Evolutionary conservation across 30 jellyfish, hydroid and myxozoan genomes (phyloP).

Genomic region (Cassiopea xamachana): DNA sequence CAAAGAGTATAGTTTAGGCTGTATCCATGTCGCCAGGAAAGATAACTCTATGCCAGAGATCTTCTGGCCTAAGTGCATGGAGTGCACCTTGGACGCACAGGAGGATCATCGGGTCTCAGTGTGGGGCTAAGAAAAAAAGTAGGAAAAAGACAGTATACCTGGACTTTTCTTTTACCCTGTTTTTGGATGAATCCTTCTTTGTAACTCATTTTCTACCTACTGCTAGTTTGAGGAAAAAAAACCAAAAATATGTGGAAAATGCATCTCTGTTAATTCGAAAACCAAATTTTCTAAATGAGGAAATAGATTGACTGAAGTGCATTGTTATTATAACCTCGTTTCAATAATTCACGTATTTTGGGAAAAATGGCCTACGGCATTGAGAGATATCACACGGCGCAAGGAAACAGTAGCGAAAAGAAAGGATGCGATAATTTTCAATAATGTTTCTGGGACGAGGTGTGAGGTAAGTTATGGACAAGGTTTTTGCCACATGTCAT

Average conservation of each 20-base stretch:
- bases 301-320: neutral
- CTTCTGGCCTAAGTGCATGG: no score
- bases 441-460: neutral
- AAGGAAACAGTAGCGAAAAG: no score
- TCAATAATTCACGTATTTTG: no score
- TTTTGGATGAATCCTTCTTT: conserved; percentile 72
- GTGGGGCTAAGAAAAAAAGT: neutral
- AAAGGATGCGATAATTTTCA: no score
- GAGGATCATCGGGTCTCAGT: no score
- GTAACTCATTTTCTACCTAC: neutral
- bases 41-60: no score
- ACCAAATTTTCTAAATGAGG: neutral
- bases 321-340: neutral
- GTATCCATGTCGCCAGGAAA: no score
- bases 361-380: conserved; percentile 16
- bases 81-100: no score
- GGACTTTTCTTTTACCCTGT: conserved; percentile 70
- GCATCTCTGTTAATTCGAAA: neutral
- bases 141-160: conserved; percentile 14
- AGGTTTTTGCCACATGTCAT: neutral
- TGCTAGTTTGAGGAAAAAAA: neutral
- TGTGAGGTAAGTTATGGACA: neutral
- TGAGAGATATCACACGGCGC: neutral
- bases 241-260: neutral
- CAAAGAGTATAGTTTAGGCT: no score